phyloP scores from a whole-genome alignment of 2,797 vertebrate genomes.

The Heliangelus exortis region DNA sequence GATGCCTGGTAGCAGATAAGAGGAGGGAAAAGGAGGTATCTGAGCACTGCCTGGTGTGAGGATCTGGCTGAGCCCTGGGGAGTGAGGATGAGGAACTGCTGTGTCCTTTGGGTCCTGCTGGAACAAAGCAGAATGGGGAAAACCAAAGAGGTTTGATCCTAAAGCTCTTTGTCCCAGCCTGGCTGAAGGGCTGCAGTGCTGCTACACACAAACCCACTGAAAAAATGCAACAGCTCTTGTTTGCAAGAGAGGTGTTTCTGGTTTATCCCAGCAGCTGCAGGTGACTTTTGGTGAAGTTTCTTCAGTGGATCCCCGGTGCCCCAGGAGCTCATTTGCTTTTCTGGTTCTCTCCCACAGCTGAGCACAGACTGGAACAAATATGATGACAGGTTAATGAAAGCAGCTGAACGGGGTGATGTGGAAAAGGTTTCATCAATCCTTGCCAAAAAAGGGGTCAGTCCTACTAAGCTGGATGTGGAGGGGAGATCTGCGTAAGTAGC shows the following conservation, averaged over 20 bases:
- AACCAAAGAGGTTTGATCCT: too few relatives aligned
- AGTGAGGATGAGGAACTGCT: too few relatives aligned
- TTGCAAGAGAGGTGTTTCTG: rapidly evolving
- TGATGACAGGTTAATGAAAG: constrained; percentile 97
- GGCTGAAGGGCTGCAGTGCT: rapidly evolving
- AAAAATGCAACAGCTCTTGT: rapidly evolving
- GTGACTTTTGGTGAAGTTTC: background rate
- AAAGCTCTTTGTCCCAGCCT: rapidly evolving
- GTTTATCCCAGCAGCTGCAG: rapidly evolving
- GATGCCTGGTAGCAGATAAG: too few relatives aligned
- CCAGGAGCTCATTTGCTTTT: background rate
- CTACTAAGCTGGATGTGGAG: constrained; percentile 94
- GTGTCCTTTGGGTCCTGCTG: too few relatives aligned
- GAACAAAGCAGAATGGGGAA: too few relatives aligned
- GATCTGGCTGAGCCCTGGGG: too few relatives aligned
- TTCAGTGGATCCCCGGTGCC: rapidly evolving
- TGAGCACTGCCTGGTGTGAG: too few relatives aligned
- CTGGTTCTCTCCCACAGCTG: constrained; percentile 66
- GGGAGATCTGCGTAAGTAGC: constrained; percentile 95
- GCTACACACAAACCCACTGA: rapidly evolving
- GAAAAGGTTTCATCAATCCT: constrained; percentile 94
- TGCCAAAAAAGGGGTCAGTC: constrained; percentile 91
- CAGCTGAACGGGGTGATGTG: constrained; percentile 93
- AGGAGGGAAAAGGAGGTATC: too few relatives aligned
- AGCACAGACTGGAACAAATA: constrained; percentile 98